These are phyloP conservation scores for Hyles euphorbiae DNA, from an alignment of 1,140 invertebrate genomes.

Conservation along the genomic window DNA sequence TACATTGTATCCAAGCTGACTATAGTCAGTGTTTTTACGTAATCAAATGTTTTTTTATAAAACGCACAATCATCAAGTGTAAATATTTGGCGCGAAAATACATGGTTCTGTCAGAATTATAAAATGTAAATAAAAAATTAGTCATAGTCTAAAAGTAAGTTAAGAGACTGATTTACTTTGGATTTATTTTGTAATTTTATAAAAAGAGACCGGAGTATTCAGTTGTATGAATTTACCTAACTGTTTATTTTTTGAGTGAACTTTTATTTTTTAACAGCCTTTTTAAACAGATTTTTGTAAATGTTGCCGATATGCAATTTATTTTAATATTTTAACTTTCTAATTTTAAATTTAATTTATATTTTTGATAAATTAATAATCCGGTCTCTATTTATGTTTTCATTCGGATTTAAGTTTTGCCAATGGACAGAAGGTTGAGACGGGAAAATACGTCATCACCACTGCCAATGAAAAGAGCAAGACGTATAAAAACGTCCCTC, in stretches of 20 bases:
- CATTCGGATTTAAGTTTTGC: constrained; percentile 16
- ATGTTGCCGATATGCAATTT: too few relatives aligned
- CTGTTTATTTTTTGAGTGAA: constrained; percentile 7
- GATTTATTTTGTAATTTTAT: constrained; percentile 24
- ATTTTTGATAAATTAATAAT: too few relatives aligned
- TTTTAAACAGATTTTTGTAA: too few relatives aligned
- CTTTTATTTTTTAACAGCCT: too few relatives aligned
- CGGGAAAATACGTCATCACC: too few relatives aligned
- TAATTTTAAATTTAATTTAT: too few relatives aligned
- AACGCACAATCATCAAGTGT: not conserved
- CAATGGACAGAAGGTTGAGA: too few relatives aligned
- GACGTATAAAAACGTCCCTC: too few relatives aligned
- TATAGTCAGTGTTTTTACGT: not conserved
- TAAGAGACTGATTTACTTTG: constrained; percentile 70
- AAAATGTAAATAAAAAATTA: constrained; percentile 56
- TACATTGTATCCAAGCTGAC: too few relatives aligned
- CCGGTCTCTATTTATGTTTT: not conserved
- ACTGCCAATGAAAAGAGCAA: too few relatives aligned
- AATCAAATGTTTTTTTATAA: constrained; percentile 1
- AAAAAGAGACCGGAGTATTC: too few relatives aligned
- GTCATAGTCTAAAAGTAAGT: constrained; percentile 57
- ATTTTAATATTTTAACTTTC: too few relatives aligned
- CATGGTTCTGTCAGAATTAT: not conserved
- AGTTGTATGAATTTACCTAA: constrained; percentile 2
- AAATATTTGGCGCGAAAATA: not conserved